A percentile compares a stretch with the other conserved stretches of the same genome.
phyloP scores from a whole-genome alignment of 2,797 vertebrate genomes.

The Arrhamphus sclerolepis region DNA sequence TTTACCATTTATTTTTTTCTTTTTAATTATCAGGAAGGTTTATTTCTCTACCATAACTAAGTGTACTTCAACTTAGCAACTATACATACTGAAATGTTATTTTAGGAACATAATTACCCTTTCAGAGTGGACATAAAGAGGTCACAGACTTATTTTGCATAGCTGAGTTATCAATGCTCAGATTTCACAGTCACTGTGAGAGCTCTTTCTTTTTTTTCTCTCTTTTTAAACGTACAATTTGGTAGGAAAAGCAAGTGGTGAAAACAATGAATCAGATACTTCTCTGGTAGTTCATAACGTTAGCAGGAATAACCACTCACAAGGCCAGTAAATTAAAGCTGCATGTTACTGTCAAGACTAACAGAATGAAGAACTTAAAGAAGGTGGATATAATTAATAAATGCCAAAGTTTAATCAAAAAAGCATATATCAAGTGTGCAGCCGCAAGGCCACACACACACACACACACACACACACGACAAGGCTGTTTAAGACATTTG shows the following conservation, averaged over 20 bases:
- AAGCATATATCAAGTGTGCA: slow-evolving; percentile 31
- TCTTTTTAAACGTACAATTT: slow-evolving; percentile 28
- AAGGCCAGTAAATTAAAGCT: slow-evolving; percentile 35
- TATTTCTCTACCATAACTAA: slow-evolving; percentile 16
- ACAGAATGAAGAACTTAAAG: slow-evolving; percentile 18
- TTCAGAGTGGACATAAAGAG: slow-evolving; percentile 14
- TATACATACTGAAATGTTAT: slow-evolving; percentile 28
- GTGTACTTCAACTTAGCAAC: slow-evolving; percentile 33
- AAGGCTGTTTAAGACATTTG: slow-evolving; percentile 43
- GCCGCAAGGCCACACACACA: background rate
- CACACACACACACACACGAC: background rate
- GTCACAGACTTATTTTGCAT: slow-evolving; percentile 25
- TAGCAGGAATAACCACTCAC: slow-evolving; percentile 13
- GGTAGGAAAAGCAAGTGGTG: slow-evolving; percentile 26
- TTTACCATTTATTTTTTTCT: slow-evolving; percentile 15
- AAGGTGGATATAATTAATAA: slow-evolving; percentile 36
- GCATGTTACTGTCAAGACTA: slow-evolving; percentile 23
- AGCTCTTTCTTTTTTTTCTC: slow-evolving; percentile 15
- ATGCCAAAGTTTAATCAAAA: slow-evolving; percentile 31
- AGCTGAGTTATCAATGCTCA: slow-evolving; percentile 18
- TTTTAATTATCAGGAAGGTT: slow-evolving; percentile 42
- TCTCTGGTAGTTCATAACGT: slow-evolving; percentile 13
- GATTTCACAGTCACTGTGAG: slow-evolving; percentile 26
- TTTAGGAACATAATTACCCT: slow-evolving; percentile 42
- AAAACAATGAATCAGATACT: slow-evolving; percentile 26